Evolutionary conservation across 2,888 invertebrate species (phyloP).

Genomic region (Melanchra persicariae): DNA sequence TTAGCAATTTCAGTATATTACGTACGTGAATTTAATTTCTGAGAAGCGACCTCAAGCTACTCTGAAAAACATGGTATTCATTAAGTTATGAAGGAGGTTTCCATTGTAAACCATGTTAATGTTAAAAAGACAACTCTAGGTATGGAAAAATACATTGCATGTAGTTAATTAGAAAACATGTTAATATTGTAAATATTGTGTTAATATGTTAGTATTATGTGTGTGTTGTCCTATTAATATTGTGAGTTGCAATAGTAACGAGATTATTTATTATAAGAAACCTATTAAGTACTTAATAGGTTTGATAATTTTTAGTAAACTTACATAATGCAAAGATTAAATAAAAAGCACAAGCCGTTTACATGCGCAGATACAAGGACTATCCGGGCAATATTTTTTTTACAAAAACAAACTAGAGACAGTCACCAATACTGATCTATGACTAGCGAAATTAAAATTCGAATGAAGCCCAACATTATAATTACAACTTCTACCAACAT

Average conservation of each 20-base stretch:
- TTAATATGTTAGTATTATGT: no score
- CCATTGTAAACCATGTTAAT: conserved; percentile 22
- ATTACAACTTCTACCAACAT: conserved; percentile 18
- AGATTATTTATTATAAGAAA: background rate
- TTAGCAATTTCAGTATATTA: conserved; percentile 28
- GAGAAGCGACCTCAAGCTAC: background rate
- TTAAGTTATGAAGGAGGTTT: conserved; percentile 29
- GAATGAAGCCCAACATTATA: conserved; percentile 2
- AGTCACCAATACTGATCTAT: background rate
- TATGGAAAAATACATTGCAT: background rate
- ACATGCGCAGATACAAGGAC: no score
- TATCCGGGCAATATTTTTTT: no score
- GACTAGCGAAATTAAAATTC: conserved; percentile 4
- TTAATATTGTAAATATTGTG: no score
- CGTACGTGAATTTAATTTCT: conserved; percentile 31
- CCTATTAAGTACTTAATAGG: no score
- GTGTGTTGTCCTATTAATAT: background rate
- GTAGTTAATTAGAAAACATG: background rate
- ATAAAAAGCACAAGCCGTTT: background rate
- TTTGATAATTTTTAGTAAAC: background rate
- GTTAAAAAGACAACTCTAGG: conserved; percentile 1
- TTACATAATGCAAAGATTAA: background rate
- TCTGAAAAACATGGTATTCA: conserved; percentile 27
- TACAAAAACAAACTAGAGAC: no score
- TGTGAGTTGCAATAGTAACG: background rate